phyloP scores from a whole-genome alignment of 2,113 vertebrate species.

The Pipa parva region DNA sequence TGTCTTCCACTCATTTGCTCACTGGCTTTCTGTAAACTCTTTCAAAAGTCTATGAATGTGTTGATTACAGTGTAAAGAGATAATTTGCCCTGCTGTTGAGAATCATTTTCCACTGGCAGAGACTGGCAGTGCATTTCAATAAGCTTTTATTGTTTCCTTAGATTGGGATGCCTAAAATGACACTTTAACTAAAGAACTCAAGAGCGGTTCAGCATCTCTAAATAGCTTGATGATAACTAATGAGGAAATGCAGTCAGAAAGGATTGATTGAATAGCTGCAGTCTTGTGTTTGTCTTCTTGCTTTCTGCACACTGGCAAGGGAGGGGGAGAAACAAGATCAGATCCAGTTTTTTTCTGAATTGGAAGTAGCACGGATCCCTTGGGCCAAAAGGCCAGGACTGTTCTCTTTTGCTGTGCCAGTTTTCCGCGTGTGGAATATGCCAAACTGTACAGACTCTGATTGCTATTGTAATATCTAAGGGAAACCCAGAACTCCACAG shows the following conservation, averaged over 20 bases:
- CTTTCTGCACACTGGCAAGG: constrained; percentile 55
- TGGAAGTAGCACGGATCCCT: constrained; percentile 63
- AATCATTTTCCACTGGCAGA: constrained; percentile 54
- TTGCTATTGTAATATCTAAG: constrained; percentile 51
- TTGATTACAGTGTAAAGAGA: constrained; percentile 9
- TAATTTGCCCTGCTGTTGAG: constrained; percentile 19
- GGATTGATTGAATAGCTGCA: constrained; percentile 87
- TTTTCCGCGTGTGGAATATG: constrained; percentile 58
- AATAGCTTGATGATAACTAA: constrained; percentile 75
- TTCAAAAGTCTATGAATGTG: background rate
- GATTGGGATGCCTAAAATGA: constrained; percentile 46
- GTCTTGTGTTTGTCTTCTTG: constrained; percentile 60
- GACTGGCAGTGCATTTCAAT: constrained; percentile 47
- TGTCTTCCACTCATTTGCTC: background rate
- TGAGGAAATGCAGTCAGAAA: constrained; percentile 75
- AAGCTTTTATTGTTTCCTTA: constrained; percentile 47
- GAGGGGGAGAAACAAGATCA: constrained; percentile 52
- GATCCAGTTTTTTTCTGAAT: constrained; percentile 51
- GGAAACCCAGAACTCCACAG: constrained; percentile 63
- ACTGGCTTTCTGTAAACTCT: background rate
- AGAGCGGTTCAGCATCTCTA: constrained; percentile 58
- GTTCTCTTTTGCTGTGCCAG: constrained; percentile 58
- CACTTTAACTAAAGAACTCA: constrained; percentile 48
- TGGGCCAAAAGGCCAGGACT: constrained; percentile 58
- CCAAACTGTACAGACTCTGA: constrained; percentile 54